These are phyloP conservation scores for Dendroctonus valens DNA, from an alignment of 1,140 invertebrate genomes.

Conservation along the genomic window DNA sequence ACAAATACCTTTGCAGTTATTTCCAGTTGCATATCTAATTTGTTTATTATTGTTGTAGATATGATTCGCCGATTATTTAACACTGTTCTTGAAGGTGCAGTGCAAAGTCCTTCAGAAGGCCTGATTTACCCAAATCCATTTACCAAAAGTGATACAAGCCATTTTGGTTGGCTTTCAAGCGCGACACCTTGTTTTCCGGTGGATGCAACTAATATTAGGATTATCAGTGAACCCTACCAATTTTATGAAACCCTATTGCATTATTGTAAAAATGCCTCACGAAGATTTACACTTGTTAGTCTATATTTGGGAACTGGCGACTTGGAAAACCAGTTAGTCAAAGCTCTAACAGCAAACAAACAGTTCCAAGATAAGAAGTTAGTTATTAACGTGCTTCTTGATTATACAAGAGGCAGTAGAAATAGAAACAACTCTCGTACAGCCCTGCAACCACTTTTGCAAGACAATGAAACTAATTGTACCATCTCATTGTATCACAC, in stretches of 20 bases:
- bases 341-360: conserved; percentile 60
- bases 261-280: conserved; percentile 67
- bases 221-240: conserved; percentile 70
- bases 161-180: conserved; percentile 63
- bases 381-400: conserved; percentile 83
- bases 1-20: too few species aligned
- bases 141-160: conserved; percentile 43
- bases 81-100: conserved; percentile 40
- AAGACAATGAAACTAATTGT: conserved; percentile 57
- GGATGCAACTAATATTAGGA: conserved; percentile 65
- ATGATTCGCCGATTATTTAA: conserved; percentile 46
- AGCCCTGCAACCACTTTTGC: conserved; percentile 74
- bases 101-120: conserved; percentile 32
- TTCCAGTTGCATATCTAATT: too few species aligned
- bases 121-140: conserved; percentile 41
- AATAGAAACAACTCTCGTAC: conserved; percentile 73
- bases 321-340: conserved; percentile 77
- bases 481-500: conserved; percentile 87
- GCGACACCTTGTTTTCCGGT: conserved; percentile 71
- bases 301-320: conserved; percentile 90
- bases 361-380: conserved; percentile 57
- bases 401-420: conserved; percentile 87
- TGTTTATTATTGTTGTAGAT: neutral
- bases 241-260: conserved; percentile 76
- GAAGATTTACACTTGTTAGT: conserved; percentile 84